Evolutionary conservation across 2,888 invertebrate species (phyloP).

Genomic region (Lepidocyrtinus sp.): DNA sequence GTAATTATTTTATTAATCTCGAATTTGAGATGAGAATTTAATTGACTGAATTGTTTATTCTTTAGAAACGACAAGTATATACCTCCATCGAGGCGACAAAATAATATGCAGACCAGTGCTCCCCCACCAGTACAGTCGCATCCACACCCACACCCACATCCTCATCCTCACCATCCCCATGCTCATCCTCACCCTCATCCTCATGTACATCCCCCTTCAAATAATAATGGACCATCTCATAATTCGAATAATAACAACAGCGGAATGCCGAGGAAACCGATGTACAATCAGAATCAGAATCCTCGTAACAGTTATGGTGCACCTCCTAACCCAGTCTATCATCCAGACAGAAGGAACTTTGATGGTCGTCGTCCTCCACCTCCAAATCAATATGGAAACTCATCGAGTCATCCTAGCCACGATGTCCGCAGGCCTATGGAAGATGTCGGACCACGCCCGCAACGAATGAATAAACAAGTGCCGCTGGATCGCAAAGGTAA

Average conservation of each 20-base stretch:
- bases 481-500: slow-evolving; percentile 61
- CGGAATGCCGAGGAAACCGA: slow-evolving; percentile 70
- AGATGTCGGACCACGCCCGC: slow-evolving; percentile 58
- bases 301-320: slow-evolving; percentile 64
- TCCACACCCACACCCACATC: slow-evolving; percentile 70
- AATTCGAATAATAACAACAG: slow-evolving; percentile 63
- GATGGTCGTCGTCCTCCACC: slow-evolving; percentile 59
- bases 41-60: neutral
- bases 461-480: slow-evolving; percentile 62
- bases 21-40: no score
- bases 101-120: slow-evolving; percentile 72
- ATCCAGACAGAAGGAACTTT: slow-evolving; percentile 60
- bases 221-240: slow-evolving; percentile 64
- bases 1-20: no score
- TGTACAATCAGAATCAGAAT: slow-evolving; percentile 73
- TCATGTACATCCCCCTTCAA: slow-evolving; percentile 70
- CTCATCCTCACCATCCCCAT: slow-evolving; percentile 71
- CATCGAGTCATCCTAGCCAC: slow-evolving; percentile 46
- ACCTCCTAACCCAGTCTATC: slow-evolving; percentile 63
- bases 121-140: slow-evolving; percentile 71
- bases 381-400: slow-evolving; percentile 62
- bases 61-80: slow-evolving; percentile 67
- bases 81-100: slow-evolving; percentile 64
- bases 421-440: slow-evolving; percentile 42
- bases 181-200: slow-evolving; percentile 70